Conservation (phyloP, 2,888 invertebrate species). For the Plemyria rubiginata region DNA sequence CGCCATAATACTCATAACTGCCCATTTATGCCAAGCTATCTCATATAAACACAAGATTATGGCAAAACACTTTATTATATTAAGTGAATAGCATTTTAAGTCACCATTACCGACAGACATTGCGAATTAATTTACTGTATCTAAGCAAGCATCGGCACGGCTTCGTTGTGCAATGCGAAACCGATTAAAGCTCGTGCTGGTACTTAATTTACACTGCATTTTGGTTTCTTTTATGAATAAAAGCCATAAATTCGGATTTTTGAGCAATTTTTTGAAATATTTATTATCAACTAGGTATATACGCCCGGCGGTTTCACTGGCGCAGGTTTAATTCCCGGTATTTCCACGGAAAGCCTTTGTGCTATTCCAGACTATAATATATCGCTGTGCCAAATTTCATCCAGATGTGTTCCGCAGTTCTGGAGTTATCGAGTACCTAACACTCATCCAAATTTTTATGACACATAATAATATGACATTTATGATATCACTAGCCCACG, state of each 20-base stretch:
- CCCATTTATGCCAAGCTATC: slow-evolving; percentile 12
- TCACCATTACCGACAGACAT: slow-evolving; percentile 33
- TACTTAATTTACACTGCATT: background rate
- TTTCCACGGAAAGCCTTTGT: too few species aligned
- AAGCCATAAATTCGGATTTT: background rate
- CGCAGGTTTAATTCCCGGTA: too few species aligned
- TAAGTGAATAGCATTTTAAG: slow-evolving; percentile 34
- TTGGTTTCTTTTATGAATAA: background rate
- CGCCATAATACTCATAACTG: slow-evolving; percentile 3
- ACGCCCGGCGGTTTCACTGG: too few species aligned
- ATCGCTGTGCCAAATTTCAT: too few species aligned
- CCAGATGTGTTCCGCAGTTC: too few species aligned
- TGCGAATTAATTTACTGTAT: slow-evolving; percentile 36
- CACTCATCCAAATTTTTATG: too few species aligned
- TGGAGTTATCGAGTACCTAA: too few species aligned
- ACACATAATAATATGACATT: too few species aligned
- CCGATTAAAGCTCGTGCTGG: slow-evolving; percentile 7
- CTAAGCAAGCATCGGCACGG: slow-evolving; percentile 25
- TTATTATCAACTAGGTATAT: background rate
- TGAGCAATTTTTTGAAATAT: background rate
- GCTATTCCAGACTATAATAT: too few species aligned
- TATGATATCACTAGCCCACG: too few species aligned
- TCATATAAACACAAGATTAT: slow-evolving; percentile 14
- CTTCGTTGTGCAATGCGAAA: slow-evolving; percentile 22
- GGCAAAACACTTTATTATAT: slow-evolving; percentile 27